These are phyloP conservation scores for Tigriopus californicus DNA, from an alignment of 2,888 invertebrate species.

Conservation along the genomic window DNA sequence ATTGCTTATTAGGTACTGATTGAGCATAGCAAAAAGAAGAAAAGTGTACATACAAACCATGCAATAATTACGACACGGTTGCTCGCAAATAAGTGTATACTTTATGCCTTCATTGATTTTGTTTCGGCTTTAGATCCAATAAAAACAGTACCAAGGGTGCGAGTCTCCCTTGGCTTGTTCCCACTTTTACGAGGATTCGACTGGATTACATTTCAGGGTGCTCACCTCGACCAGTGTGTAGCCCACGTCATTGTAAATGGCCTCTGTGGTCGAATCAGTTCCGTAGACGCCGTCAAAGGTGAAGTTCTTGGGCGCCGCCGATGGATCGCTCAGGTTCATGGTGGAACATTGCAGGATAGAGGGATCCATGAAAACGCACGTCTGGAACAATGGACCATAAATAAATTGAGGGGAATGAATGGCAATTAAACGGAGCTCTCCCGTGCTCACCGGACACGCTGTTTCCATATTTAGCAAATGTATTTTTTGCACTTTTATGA, in stretches of 20 bases:
- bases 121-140: no score
- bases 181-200: no score
- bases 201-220: no score
- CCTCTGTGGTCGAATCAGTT: slow-evolving; percentile 55
- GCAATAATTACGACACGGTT: no score
- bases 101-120: neutral
- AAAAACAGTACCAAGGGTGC: no score
- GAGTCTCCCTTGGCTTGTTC: no score
- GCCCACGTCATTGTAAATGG: slow-evolving; percentile 67
- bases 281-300: slow-evolving; percentile 70
- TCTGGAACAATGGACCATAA: slow-evolving; percentile 29
- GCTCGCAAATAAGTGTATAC: slow-evolving; percentile 6
- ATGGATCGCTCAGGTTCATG: slow-evolving; percentile 39
- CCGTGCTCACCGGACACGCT: neutral
- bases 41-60: no score
- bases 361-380: slow-evolving; percentile 44
- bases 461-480: no score
- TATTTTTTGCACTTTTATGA: no score
- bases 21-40: no score
- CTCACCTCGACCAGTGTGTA: slow-evolving; percentile 57
- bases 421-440: neutral
- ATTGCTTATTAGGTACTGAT: no score
- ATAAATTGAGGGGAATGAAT: neutral
- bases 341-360: slow-evolving; percentile 35
- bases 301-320: slow-evolving; percentile 44